Evolutionary conservation across 2,113 vertebrate species (phyloP).

Genomic region (Lates calcarifer): DNA sequence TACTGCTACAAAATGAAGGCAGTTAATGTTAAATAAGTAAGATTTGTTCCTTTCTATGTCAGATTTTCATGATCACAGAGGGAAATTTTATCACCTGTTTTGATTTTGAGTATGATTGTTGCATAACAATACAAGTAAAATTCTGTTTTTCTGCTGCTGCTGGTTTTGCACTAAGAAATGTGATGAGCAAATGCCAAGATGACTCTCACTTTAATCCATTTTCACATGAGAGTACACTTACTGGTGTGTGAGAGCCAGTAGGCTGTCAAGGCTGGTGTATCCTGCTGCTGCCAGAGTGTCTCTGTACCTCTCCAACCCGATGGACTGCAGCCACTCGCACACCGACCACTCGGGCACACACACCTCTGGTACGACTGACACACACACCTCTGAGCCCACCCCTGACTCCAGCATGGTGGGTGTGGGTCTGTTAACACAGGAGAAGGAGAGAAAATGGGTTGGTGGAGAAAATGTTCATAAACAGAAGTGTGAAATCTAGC

Average conservation of each 20-base stretch:
- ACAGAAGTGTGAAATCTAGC: constrained; percentile 7
- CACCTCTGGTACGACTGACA: constrained; percentile 89
- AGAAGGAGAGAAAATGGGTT: constrained; percentile 10
- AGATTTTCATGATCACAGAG: not conserved
- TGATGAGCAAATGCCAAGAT: not conserved
- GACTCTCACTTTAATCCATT: constrained; percentile 12
- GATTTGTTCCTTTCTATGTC: not conserved
- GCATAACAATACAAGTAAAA: too few relatives aligned
- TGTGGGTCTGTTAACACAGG: constrained; percentile 85
- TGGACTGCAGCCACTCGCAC: constrained; percentile 94
- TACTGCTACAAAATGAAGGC: not conserved
- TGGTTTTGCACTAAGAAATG: constrained; percentile 7
- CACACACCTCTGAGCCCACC: constrained; percentile 92
- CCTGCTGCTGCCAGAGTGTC: constrained; percentile 97
- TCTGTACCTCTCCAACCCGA: constrained; percentile 97
- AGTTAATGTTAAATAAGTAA: not conserved
- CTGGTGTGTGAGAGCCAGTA: constrained; percentile 98
- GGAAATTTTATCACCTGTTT: not conserved
- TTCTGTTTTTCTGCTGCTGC: not conserved
- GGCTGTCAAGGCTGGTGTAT: constrained; percentile 93
- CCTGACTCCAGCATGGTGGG: constrained; percentile 92
- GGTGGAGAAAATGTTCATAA: constrained; percentile 3
- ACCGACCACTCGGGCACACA: constrained; percentile 90
- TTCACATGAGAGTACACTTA: constrained; percentile 85
- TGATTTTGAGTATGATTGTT: not conserved